Evolutionary conservation across 2,888 invertebrate genomes (phyloP).

Genomic region (Tholera decimalis): DNA sequence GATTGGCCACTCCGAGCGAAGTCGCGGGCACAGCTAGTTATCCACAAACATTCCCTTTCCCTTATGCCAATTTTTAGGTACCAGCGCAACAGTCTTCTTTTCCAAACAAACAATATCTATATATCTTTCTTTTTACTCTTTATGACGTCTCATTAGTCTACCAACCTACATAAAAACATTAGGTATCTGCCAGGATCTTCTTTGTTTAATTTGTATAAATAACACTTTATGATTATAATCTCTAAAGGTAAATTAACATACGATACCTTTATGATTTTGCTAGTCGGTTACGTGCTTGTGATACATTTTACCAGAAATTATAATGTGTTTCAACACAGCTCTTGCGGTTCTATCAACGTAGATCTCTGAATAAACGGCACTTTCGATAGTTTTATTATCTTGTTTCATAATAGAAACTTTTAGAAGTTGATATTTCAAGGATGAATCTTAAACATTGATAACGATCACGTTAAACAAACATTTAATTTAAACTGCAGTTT

Average conservation of each 20-base stretch:
- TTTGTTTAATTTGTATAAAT: not conserved
- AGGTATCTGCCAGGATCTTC: too few species aligned
- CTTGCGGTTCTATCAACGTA: conserved; percentile 11
- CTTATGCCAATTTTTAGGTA: too few species aligned
- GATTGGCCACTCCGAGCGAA: too few species aligned
- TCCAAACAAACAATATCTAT: not conserved
- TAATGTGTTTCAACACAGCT: conserved; percentile 22
- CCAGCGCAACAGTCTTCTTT: too few species aligned
- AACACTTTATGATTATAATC: not conserved
- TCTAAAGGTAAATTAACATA: conserved; percentile 11
- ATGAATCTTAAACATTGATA: conserved; percentile 3
- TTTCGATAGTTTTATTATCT: conserved; percentile 23
- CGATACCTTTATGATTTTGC: conserved; percentile 19
- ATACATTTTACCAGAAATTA: conserved; percentile 6
- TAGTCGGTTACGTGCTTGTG: not conserved
- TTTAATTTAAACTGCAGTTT: not conserved
- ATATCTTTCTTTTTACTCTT: not conserved
- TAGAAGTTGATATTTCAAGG: conserved; percentile 25
- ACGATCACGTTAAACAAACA: not conserved
- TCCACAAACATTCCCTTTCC: too few species aligned
- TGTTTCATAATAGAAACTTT: conserved; percentile 35
- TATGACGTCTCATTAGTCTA: not conserved
- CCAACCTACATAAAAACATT: not conserved
- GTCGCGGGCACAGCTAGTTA: too few species aligned
- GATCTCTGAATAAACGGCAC: conserved; percentile 35